Evolutionary conservation across 2,797 vertebrate genomes (phyloP).

Genomic region (Hoplostethus mediterraneus): DNA sequence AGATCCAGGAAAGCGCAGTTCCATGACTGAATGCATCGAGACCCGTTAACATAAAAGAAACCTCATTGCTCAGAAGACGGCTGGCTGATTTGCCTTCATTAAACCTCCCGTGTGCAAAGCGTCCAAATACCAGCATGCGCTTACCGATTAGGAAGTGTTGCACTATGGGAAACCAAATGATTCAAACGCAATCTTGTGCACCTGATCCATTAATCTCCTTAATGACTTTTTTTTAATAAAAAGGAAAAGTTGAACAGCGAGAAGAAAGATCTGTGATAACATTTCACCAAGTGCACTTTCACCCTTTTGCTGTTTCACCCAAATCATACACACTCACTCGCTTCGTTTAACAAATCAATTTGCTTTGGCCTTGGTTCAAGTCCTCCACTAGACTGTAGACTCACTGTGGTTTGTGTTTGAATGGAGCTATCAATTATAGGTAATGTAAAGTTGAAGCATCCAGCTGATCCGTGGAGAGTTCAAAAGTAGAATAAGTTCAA

Average conservation of each 20-base stretch:
- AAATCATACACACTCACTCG: constrained; percentile 17
- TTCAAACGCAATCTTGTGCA: constrained; percentile 28
- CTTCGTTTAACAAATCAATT: not conserved
- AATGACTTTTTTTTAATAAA: not conserved
- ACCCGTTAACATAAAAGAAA: constrained; percentile 14
- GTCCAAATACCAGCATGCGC: not conserved
- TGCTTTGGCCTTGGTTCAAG: too few species aligned
- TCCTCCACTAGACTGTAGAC: too few species aligned
- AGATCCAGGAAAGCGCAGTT: not conserved
- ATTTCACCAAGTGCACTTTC: constrained; percentile 4
- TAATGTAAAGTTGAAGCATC: too few species aligned
- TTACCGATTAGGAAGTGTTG: constrained; percentile 6
- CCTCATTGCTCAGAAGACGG: constrained; percentile 19
- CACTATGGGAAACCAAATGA: not conserved
- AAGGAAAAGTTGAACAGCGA: constrained; percentile 14
- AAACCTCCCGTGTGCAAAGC: too few species aligned
- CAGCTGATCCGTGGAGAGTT: too few species aligned
- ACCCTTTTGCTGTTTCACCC: constrained; percentile 8
- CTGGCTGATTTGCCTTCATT: constrained; percentile 17
- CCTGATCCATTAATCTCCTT: constrained; percentile 24
- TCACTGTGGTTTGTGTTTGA: too few species aligned
- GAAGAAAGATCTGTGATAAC: not conserved
- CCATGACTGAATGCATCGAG: too few species aligned
- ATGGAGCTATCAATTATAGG: too few species aligned
- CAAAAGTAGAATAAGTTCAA: too few species aligned